These are phyloP conservation scores for Prunella himalayana DNA, from an alignment of 2,113 vertebrate species.

Conservation along the genomic window DNA sequence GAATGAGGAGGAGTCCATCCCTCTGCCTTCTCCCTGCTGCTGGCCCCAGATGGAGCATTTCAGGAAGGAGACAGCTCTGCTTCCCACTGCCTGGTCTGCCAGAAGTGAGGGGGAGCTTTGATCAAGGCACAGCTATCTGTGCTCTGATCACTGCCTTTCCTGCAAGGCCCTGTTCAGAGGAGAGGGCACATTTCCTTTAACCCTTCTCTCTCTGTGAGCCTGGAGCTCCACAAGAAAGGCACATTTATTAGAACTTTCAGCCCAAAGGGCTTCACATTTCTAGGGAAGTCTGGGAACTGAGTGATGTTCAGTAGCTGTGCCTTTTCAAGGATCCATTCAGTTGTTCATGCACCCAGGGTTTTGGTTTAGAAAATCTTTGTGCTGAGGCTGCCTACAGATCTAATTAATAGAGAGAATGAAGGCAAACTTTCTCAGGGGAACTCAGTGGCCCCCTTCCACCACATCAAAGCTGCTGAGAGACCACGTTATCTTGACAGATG, in stretches of 20 bases:
- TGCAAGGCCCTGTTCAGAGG: background rate
- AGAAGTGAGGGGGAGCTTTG: constrained; percentile 9
- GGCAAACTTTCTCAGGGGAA: background rate
- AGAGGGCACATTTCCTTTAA: background rate
- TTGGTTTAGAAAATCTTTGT: background rate
- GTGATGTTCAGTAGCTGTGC: background rate
- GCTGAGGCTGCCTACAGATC: background rate
- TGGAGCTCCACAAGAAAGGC: background rate
- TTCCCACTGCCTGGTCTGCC: background rate
- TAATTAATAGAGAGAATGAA: background rate
- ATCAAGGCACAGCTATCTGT: constrained; percentile 1
- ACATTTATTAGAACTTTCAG: background rate
- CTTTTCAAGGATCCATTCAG: background rate
- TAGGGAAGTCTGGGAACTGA: background rate
- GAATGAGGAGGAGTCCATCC: background rate
- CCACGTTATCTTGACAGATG: constrained; percentile 16
- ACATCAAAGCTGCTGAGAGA: background rate
- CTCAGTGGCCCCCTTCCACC: background rate
- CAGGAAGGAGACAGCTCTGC: background rate
- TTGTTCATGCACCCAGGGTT: background rate
- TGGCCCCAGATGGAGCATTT: background rate
- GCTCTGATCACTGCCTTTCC: background rate
- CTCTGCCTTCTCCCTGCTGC: background rate
- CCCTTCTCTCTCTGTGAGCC: background rate
- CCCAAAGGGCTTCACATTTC: background rate